Conservation (phyloP, 2,888 invertebrate genomes). For the Calliopum simillimum region DNA sequence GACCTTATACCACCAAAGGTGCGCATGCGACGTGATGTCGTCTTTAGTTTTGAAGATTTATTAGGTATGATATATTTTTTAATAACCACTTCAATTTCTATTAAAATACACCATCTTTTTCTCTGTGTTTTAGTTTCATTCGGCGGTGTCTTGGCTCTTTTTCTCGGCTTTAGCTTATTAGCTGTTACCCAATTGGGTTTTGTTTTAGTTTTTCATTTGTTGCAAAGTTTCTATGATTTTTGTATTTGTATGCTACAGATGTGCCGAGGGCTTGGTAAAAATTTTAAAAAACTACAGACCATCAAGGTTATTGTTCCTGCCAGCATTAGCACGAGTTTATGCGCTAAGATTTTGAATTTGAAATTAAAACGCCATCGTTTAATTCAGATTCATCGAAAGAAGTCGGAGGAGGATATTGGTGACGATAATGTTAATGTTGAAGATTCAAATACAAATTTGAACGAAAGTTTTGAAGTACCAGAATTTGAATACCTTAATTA, state of each 20-base stretch:
- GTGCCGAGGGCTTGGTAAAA: not conserved
- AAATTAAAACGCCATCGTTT: slow-evolving; percentile 18
- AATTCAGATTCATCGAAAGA: slow-evolving; percentile 23
- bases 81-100: not conserved
- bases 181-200: slow-evolving; percentile 65
- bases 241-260: not conserved
- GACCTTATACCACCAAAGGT: slow-evolving; percentile 70
- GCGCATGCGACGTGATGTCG: slow-evolving; percentile 70
- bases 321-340: not conserved
- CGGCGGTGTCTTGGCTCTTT: slow-evolving; percentile 69
- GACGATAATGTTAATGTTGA: slow-evolving; percentile 16
- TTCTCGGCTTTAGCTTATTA: slow-evolving; percentile 69
- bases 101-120: not conserved
- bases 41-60: slow-evolving; percentile 72
- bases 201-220: slow-evolving; percentile 40
- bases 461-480: slow-evolving; percentile 13
- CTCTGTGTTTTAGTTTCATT: slow-evolving; percentile 67
- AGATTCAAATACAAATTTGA: not conserved
- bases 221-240: slow-evolving; percentile 15
- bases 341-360: not conserved
- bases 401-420: slow-evolving; percentile 15
- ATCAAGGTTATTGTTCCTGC: not conserved
- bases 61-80: slow-evolving; percentile 64
- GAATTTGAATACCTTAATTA: slow-evolving; percentile 42
- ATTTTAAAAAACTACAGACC: not conserved